Evolutionary conservation across 2,113 vertebrate species (phyloP).

Genomic region (Platysteira castanea): DNA sequence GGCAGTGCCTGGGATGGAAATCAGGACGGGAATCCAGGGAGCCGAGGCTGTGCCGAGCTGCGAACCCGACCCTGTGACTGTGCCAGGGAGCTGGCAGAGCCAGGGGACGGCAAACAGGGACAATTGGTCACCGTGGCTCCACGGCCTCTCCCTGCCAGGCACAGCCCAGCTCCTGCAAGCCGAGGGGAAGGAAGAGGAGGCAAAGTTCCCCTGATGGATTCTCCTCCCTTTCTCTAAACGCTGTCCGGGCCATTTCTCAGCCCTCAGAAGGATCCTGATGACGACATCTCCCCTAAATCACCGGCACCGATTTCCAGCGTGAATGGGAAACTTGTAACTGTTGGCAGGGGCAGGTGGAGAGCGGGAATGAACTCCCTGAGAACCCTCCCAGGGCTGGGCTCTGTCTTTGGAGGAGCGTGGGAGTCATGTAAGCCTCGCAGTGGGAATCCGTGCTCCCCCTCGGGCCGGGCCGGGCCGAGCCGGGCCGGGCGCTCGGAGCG

Average conservation of each 20-base stretch:
- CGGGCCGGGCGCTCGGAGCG: fast-evolving
- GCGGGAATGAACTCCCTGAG: neutral
- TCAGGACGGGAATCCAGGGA: neutral
- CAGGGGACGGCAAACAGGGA: neutral
- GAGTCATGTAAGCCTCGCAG: neutral
- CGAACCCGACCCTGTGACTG: neutral
- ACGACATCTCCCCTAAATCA: neutral
- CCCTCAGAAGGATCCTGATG: neutral
- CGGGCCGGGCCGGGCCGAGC: neutral
- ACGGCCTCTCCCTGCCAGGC: neutral
- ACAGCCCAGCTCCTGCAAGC: neutral
- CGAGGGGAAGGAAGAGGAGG: neutral
- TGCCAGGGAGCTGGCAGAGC: neutral
- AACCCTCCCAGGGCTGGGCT: neutral
- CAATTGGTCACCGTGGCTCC: neutral
- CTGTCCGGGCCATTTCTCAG: neutral
- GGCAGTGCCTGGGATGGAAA: neutral
- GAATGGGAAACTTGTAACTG: neutral
- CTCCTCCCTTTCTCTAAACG: neutral
- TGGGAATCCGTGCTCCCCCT: neutral
- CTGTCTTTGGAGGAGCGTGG: neutral
- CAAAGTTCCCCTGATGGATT: neutral
- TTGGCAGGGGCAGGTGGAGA: neutral
- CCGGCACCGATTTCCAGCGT: neutral
- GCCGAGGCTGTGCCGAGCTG: neutral